These are phyloP conservation scores for Borostomias antarcticus DNA, from an alignment of 2,797 vertebrate species.

Conservation along the genomic window DNA sequence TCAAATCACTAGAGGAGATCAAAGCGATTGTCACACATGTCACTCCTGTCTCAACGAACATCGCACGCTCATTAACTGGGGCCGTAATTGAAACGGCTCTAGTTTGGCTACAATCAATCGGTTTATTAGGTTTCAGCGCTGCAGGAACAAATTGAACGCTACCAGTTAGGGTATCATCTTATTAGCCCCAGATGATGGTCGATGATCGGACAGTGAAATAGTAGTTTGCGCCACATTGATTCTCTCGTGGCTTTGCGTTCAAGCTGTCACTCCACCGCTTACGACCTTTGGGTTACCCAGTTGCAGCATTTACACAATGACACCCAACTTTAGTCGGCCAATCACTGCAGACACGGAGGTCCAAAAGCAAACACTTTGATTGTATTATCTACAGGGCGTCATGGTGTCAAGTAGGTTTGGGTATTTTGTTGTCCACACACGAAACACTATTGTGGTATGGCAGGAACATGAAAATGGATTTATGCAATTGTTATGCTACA, in stretches of 20 bases:
- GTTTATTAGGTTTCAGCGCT: conserved; percentile 79
- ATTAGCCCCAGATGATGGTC: conserved; percentile 70
- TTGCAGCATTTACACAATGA: conserved; percentile 38
- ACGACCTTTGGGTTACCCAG: conserved; percentile 61
- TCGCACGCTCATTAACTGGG: conserved; percentile 84
- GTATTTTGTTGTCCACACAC: too few species aligned
- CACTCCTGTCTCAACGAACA: conserved; percentile 75
- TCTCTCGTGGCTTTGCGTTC: conserved; percentile 58
- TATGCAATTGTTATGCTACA: neutral
- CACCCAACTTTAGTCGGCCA: neutral
- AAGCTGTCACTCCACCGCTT: conserved; percentile 70
- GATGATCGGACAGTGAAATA: conserved; percentile 70
- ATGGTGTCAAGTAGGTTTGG: conserved; percentile 4
- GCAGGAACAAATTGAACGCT: conserved; percentile 80
- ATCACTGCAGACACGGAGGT: conserved; percentile 2
- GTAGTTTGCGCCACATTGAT: conserved; percentile 74
- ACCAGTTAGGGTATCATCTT: conserved; percentile 78
- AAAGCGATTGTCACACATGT: conserved; percentile 78
- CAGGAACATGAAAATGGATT: too few species aligned
- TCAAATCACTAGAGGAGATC: conserved; percentile 65
- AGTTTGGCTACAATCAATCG: conserved; percentile 85
- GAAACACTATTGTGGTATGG: too few species aligned
- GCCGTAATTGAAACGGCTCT: conserved; percentile 85
- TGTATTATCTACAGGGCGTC: neutral
- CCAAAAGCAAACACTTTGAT: neutral